Evolutionary conservation across 2,797 vertebrate genomes (phyloP).

Genomic region (Paguma larvata): DNA sequence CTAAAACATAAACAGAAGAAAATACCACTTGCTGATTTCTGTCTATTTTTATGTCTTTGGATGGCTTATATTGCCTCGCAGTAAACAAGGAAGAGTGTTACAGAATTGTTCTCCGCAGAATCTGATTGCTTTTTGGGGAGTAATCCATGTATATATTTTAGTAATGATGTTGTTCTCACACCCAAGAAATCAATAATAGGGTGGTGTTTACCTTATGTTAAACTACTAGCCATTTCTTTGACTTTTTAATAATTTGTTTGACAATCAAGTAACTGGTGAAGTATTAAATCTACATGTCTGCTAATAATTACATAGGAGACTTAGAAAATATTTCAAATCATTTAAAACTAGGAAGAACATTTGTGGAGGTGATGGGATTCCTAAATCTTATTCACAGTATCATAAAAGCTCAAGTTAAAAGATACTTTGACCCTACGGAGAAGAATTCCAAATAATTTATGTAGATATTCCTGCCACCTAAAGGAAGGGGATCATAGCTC

Average conservation of each 20-base stretch:
- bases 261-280: neutral
- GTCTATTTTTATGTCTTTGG: slow-evolving; percentile 55
- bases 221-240: slow-evolving; percentile 51
- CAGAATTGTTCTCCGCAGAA: neutral
- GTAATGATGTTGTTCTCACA: neutral
- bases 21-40: slow-evolving; percentile 51
- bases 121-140: neutral
- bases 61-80: neutral
- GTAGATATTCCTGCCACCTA: neutral
- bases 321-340: slow-evolving; percentile 38
- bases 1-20: slow-evolving; percentile 73
- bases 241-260: slow-evolving; percentile 41
- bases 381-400: slow-evolving; percentile 7
- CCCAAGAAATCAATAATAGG: neutral
- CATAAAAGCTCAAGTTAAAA: slow-evolving; percentile 25
- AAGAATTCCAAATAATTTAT: slow-evolving; percentile 46
- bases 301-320: slow-evolving; percentile 4
- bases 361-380: neutral
- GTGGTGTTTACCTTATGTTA: neutral
- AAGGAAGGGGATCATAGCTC: neutral
- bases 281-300: neutral
- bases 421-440: neutral
- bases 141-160: neutral
- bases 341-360: slow-evolving; percentile 35
- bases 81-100: slow-evolving; percentile 24